Evolutionary conservation across 2,113 vertebrate species (phyloP).

Genomic region (Uria lomvia): DNA sequence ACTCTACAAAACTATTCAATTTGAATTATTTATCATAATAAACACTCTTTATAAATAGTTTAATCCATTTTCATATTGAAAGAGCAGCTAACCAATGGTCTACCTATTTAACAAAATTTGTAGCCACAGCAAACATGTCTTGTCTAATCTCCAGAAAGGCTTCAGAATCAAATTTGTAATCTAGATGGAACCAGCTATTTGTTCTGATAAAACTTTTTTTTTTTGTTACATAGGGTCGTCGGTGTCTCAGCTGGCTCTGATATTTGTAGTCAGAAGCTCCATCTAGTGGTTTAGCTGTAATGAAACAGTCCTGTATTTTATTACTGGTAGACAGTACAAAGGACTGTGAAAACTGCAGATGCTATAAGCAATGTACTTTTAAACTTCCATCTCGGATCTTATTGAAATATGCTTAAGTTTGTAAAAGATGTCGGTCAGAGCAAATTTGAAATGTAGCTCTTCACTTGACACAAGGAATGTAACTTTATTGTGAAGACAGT

Average conservation of each 20-base stretch:
- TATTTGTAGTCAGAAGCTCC: not conserved
- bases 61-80: not conserved
- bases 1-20: not conserved
- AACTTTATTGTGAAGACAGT: not conserved
- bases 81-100: not conserved
- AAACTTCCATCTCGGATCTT: not conserved
- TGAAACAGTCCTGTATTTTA: not conserved
- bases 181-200: not conserved
- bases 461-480: not conserved
- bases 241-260: not conserved
- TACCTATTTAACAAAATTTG: not conserved
- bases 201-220: not conserved
- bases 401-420: not conserved
- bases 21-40: not conserved
- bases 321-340: fast-evolving
- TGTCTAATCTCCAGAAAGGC: not conserved
- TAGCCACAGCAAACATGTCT: not conserved
- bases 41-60: not conserved
- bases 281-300: not conserved
- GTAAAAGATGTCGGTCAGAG: not conserved
- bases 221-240: fast-evolving
- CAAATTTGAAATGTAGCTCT: not conserved
- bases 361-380: not conserved
- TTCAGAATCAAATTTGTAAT: not conserved
- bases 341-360: not conserved